Evolutionary conservation across 1,140 invertebrate species (phyloP), one percentile per base, ranked within the genome.

Genomic region (Nasonia vitripennis): DNA sequence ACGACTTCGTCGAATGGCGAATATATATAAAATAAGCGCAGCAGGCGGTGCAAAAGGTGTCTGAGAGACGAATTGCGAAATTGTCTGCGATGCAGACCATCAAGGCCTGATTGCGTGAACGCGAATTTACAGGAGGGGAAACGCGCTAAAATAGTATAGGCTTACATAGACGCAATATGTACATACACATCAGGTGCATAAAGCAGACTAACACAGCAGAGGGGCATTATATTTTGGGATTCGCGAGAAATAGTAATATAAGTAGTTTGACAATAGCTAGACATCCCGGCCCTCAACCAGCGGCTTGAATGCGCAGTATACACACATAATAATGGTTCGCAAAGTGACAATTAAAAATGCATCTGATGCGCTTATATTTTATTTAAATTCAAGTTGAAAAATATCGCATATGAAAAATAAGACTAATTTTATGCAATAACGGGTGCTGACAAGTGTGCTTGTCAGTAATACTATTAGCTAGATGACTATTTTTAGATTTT

Each of bases 91-190:
- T n/a, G 6, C 55, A 7, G 55, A 17, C 31, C 68, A 81, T 70
- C 78, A 71, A 81, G 67, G 67, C 67, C 55, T 81, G 41, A 81
- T 81, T 81, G 45, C 78, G 78, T 48, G 78, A 81, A 71, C 31
- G 10, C 41, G 67, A 70, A 71, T 81, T 81, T 70, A 48, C 67
- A 67, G n/a, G n/a, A 71, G 67, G 68, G 67, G n/a, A 70, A 41
- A 81, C 67, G n/a, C 55, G 20, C 17, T 62, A 62, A 62, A 81
- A 71, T 81, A 81, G 7, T 81, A 27, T 27, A 27, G 67, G 67
- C 78, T 4, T n/a, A 5, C 17, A 62, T n/a, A n/a, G 20, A 51
- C 1, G 48, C 14, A 51, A 55, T 20, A 55, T 55, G 12, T 55
- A 0, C 14, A 55, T 55, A 45, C 41, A 45, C 41, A 11, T 45